These are phyloP conservation scores for Lycophotia porphyrea DNA, from an alignment of 2,888 invertebrate species.

Conservation along the genomic window DNA sequence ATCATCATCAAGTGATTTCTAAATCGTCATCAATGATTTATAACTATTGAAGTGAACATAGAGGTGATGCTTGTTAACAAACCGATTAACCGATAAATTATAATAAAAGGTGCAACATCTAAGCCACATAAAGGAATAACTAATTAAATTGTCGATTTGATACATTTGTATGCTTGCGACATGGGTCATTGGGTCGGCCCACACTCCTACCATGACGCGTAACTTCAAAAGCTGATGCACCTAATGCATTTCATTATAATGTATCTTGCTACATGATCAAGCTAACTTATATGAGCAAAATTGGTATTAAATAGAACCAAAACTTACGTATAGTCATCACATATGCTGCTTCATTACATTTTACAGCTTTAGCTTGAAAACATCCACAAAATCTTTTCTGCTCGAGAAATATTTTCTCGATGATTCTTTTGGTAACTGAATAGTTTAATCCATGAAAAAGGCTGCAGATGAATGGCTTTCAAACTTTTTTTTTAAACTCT, in stretches of 20 bases:
- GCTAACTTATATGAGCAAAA: background rate
- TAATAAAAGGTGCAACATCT: background rate
- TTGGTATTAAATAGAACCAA: background rate
- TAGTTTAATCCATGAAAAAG: background rate
- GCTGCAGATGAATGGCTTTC: background rate
- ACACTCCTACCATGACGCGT: conserved; percentile 23
- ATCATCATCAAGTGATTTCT: background rate
- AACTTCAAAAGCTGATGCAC: conserved; percentile 30
- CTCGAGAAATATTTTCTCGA: background rate
- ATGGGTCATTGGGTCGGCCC: conserved; percentile 21
- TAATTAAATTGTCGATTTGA: conserved; percentile 10
- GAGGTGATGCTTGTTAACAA: background rate
- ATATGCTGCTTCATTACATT: background rate
- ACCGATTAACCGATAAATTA: background rate
- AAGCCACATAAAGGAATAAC: background rate
- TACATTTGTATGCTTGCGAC: conserved; percentile 36
- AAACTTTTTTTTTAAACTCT: background rate
- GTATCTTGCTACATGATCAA: background rate
- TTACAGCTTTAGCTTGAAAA: background rate
- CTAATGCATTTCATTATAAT: conserved; percentile 42
- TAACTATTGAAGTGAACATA: background rate
- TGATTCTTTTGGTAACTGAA: background rate
- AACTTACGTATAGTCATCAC: background rate
- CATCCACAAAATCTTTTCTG: background rate
- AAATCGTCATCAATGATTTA: background rate